Evolutionary conservation across 2,113 vertebrate genomes (phyloP).

Genomic region (Hippopotamus amphibius): DNA sequence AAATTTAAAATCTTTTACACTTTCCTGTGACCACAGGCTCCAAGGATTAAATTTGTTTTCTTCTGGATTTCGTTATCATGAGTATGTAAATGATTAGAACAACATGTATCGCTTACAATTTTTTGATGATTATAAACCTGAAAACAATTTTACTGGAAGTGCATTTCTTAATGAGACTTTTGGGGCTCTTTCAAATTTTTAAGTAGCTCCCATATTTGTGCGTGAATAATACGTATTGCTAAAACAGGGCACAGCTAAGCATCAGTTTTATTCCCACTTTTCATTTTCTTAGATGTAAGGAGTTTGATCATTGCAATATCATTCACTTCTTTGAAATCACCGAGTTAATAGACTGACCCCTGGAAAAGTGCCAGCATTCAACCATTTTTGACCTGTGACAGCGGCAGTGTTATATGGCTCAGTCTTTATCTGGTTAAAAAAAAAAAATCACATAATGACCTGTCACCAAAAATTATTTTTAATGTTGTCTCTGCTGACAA

Average conservation of each 20-base stretch:
- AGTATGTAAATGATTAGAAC: background rate
- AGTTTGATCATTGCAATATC: background rate
- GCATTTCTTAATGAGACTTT: constrained; percentile 28
- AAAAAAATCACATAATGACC: background rate
- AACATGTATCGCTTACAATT: background rate
- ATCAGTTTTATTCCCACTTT: background rate
- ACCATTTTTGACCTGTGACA: background rate
- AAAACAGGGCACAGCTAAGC: background rate
- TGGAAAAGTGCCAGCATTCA: background rate
- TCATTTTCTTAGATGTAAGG: background rate
- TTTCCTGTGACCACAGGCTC: background rate
- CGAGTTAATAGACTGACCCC: background rate
- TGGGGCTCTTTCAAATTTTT: background rate
- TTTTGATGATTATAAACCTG: constrained; percentile 37
- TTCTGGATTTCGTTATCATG: background rate
- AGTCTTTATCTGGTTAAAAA: background rate
- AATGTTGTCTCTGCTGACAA: background rate
- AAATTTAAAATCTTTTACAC: background rate
- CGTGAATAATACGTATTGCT: background rate
- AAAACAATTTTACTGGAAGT: background rate
- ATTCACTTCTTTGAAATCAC: background rate
- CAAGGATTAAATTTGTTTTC: constrained; percentile 40
- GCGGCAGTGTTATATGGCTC: background rate
- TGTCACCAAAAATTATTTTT: constrained; percentile 21
- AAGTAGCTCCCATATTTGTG: background rate